phyloP scores from a whole-genome alignment of 2,113 vertebrate species.

The Azemiops feae region DNA sequence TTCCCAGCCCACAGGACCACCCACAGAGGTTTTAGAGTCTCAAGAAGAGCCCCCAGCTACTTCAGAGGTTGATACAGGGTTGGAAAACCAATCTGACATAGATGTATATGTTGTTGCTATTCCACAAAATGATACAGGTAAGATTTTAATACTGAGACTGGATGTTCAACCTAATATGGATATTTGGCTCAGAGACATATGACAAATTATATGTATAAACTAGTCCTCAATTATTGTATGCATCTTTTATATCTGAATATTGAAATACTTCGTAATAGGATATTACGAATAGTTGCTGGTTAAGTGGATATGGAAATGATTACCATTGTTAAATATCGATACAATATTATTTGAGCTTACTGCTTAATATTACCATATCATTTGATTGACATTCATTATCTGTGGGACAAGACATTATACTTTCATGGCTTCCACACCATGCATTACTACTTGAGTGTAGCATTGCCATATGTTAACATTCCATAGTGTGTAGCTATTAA shows the following conservation, averaged over 20 bases:
- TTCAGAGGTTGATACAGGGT: conserved; percentile 50
- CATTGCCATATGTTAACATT: conserved; percentile 72
- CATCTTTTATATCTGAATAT: conserved; percentile 35
- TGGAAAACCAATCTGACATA: conserved; percentile 64
- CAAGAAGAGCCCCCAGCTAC: conserved; percentile 62
- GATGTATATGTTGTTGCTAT: conserved; percentile 79
- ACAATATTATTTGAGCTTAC: conserved; percentile 42
- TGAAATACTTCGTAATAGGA: conserved; percentile 40
- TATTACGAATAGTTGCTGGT: conserved; percentile 48
- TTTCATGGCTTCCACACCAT: conserved; percentile 75
- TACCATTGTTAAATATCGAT: not conserved
- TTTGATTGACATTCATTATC: conserved; percentile 57
- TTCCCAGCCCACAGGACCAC: conserved; percentile 56
- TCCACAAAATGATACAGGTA: conserved; percentile 85
- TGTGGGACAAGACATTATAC: conserved; percentile 71
- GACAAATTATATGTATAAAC: conserved; percentile 38
- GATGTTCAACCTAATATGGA: conserved; percentile 50
- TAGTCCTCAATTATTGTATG: conserved; percentile 28
- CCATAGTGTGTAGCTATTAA: conserved; percentile 77
- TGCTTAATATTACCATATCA: conserved; percentile 62
- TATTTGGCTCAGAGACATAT: conserved; percentile 46
- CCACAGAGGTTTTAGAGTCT: conserved; percentile 60
- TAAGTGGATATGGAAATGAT: not conserved
- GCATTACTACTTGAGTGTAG: conserved; percentile 69
- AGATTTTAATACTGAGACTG: conserved; percentile 68